phyloP scores from a whole-genome alignment of 1,140 invertebrate genomes.

The Galendromus occidentalis region DNA sequence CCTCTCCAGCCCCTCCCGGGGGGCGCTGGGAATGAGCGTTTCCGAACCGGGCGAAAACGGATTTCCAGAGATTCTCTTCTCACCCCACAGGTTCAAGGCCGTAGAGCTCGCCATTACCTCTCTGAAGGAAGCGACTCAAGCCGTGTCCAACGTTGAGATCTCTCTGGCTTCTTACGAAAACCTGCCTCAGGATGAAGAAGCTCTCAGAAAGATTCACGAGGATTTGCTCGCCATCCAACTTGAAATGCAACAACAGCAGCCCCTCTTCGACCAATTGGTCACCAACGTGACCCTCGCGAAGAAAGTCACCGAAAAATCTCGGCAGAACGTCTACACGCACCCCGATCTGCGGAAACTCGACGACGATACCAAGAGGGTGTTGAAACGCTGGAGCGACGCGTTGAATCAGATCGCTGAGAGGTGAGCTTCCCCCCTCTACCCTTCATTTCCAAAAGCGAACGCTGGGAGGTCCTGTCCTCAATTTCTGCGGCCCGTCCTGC shows the following conservation, averaged over 20 bases:
- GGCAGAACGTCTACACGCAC: conserved; percentile 43
- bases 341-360: conserved; percentile 79
- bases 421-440: conserved; percentile 31
- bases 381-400: conserved; percentile 70
- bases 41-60: too few relatives aligned
- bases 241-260: conserved; percentile 57
- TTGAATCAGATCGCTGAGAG: conserved; percentile 73
- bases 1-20: neutral
- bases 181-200: conserved; percentile 56
- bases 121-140: conserved; percentile 65
- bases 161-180: conserved; percentile 64
- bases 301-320: conserved; percentile 59
- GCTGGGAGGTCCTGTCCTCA: too few relatives aligned
- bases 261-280: conserved; percentile 66
- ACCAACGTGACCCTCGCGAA: conserved; percentile 68
- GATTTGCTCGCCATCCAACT: conserved; percentile 37
- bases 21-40: neutral
- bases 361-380: conserved; percentile 67
- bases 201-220: conserved; percentile 40
- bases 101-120: conserved; percentile 69
- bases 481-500: too few relatives aligned
- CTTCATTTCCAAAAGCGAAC: too few relatives aligned
- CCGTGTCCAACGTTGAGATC: conserved; percentile 74
- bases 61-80: neutral
- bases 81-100: conserved; percentile 45